These are phyloP conservation scores for Drosophila repleta DNA, from an alignment of 1,140 invertebrate species.

Conservation along the genomic window DNA sequence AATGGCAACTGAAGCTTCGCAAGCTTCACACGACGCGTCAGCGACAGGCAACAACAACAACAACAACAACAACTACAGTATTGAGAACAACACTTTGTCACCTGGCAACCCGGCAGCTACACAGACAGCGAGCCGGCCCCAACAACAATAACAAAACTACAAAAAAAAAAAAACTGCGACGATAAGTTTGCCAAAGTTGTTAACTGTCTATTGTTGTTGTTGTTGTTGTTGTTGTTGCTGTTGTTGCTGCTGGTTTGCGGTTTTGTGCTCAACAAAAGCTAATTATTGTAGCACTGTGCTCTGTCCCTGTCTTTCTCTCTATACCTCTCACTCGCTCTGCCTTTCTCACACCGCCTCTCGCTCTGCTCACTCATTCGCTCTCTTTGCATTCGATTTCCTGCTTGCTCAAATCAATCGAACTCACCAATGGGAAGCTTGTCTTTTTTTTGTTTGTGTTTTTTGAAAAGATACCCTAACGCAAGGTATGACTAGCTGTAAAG, in stretches of 20 bases:
- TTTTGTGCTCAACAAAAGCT: conserved; percentile 52
- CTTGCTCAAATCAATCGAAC: conserved; percentile 41
- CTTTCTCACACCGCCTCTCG: conserved; percentile 14
- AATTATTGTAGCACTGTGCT: conserved; percentile 37
- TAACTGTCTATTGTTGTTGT: conserved; percentile 36
- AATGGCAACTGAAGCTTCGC: conserved; percentile 73
- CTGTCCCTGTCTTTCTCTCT: conserved; percentile 8
- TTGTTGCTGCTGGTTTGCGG: conserved; percentile 14
- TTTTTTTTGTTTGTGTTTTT: not conserved
- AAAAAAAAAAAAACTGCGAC: conserved; percentile 27
- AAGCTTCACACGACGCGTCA: conserved; percentile 60
- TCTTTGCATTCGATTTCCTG: conserved; percentile 47
- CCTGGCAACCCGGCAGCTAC: conserved; percentile 39
- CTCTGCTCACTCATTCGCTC: conserved; percentile 7
- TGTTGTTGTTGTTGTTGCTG: conserved; percentile 23
- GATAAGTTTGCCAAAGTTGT: conserved; percentile 54
- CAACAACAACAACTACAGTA: conserved; percentile 24
- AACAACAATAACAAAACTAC: conserved; percentile 17
- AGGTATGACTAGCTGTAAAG: not conserved
- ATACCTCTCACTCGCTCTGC: not conserved
- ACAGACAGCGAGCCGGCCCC: conserved; percentile 45
- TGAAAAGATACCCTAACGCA: conserved; percentile 14
- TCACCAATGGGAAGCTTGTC: conserved; percentile 45
- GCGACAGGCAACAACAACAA: conserved; percentile 23
- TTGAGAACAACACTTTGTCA: conserved; percentile 36